Conservation (phyloP, 2,797 vertebrate species). For the Vipera latastei region DNA sequence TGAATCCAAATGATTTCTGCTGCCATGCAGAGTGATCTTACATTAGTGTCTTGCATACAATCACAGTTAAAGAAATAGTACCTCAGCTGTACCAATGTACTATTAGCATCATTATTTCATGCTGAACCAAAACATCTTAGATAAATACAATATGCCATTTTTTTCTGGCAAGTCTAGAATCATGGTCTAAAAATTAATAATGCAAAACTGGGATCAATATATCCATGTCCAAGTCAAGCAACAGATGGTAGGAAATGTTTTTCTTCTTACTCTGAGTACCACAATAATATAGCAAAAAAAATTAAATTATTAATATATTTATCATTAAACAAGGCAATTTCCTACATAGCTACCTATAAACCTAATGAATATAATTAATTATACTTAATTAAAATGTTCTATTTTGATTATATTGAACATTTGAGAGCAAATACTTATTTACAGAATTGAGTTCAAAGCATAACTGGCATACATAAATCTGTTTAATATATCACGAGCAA, state of each 20-base stretch:
- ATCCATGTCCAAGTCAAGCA: not conserved
- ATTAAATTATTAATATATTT: slow-evolving; percentile 6
- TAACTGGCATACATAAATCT: not conserved
- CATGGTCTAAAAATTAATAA: slow-evolving; percentile 9
- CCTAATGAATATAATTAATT: slow-evolving; percentile 7
- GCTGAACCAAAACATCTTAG: slow-evolving; percentile 56
- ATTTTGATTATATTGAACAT: not conserved
- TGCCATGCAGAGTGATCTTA: not conserved
- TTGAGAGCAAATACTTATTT: not conserved
- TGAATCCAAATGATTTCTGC: not conserved
- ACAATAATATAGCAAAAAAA: not conserved
- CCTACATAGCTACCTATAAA: not conserved
- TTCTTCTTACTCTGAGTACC: not conserved
- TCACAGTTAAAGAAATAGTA: slow-evolving; percentile 36
- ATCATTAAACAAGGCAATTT: not conserved
- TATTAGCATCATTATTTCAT: slow-evolving; percentile 38
- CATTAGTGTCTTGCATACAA: not conserved
- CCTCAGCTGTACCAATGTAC: slow-evolving; percentile 37
- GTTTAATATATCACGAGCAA: not conserved
- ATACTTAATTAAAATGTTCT: not conserved
- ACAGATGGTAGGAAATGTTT: slow-evolving; percentile 15
- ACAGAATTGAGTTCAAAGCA: not conserved
- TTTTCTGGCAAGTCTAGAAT: slow-evolving; percentile 25
- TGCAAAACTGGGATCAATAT: slow-evolving; percentile 2
- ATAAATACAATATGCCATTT: slow-evolving; percentile 30